Base-by-base conservation (phyloP, 1,140 invertebrate genomes). In the Diorhabda sublineata region DNA sequence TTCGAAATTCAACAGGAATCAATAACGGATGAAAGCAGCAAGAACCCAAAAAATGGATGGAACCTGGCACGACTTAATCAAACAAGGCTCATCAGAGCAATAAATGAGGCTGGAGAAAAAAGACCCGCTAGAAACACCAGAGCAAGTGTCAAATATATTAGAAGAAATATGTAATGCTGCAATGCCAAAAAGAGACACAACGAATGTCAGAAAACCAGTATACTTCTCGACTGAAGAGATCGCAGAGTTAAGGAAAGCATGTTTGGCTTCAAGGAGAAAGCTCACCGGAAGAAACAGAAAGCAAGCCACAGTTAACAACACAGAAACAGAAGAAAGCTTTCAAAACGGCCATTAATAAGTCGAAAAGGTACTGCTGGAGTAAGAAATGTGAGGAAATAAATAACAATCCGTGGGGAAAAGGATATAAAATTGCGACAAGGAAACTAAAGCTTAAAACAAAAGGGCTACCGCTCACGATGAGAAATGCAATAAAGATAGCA, bases 331-430 rank as follows among this genome's bases (percentile, higher is more conserved):
- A 43, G 42, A 41, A 6, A 62, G 42, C 3, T 5, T 3, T 62
- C 8, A 62, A 43, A 9, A 62, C n/a, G 61, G 5, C 11, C 6
- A 62, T 62, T 5, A 62, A 9, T 43, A 64, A n/a, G 56, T 57
- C 64, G 5, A 56, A 71, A 57, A 66, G 41, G 61, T 26, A 69
- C 52, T 58, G 47, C n/a, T 71, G 70, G 63, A 60, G 43, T 43
- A 52, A 45, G 8, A 58, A 67, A 11, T 58, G 61, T 42, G 68
- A 69, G 4, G 67, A 63, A 26, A 45, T 69, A 8, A 47, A 71
- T 5, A 5, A 66, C 5, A 58, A 71, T 61, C n/a, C 58, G 5
- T 71, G 70, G 68, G 68, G 70, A 6, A 6, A 59, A 42, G 61
- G 61, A n/a, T 71, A 71, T 43, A 59, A 65, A 42, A 64, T 71